Conservation (phyloP, 2,113 vertebrate species). For the Corythornis madagascariensis region DNA sequence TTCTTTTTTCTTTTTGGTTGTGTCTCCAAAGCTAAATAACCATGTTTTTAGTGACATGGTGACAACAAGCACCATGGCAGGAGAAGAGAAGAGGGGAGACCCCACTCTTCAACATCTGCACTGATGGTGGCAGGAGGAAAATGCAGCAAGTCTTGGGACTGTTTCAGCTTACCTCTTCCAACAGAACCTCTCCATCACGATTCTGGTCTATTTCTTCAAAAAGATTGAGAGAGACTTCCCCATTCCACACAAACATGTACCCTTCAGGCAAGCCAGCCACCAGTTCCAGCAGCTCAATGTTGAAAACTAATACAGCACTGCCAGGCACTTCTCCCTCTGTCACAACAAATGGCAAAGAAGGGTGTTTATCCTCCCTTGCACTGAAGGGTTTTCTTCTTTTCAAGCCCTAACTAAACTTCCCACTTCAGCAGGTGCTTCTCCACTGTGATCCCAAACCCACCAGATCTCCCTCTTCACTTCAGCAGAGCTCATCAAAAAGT, state of each 20-base stretch:
- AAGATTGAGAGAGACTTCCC: constrained; percentile 88
- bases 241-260: constrained; percentile 98
- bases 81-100: background rate
- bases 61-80: background rate
- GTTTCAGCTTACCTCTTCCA: constrained; percentile 84
- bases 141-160: background rate
- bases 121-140: background rate
- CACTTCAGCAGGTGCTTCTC: background rate
- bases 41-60: background rate
- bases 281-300: constrained; percentile 88
- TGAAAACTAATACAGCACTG: constrained; percentile 93
- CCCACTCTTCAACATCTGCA: background rate
- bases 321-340: constrained; percentile 93
- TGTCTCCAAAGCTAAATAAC: background rate
- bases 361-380: background rate
- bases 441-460: background rate
- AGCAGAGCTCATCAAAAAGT: background rate
- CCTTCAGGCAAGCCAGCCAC: constrained; percentile 95
- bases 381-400: background rate
- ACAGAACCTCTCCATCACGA: constrained; percentile 80
- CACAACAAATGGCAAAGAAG: background rate
- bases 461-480: background rate
- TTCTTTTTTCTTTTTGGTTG: background rate
- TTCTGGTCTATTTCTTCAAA: constrained; percentile 94
- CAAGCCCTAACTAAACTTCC: background rate